A percentile compares a stretch with the other conserved stretches of the same genome.
phyloP scores from a whole-genome alignment of 92 coral and sea anemone genomes.

The Micromussa lordhowensis region DNA sequence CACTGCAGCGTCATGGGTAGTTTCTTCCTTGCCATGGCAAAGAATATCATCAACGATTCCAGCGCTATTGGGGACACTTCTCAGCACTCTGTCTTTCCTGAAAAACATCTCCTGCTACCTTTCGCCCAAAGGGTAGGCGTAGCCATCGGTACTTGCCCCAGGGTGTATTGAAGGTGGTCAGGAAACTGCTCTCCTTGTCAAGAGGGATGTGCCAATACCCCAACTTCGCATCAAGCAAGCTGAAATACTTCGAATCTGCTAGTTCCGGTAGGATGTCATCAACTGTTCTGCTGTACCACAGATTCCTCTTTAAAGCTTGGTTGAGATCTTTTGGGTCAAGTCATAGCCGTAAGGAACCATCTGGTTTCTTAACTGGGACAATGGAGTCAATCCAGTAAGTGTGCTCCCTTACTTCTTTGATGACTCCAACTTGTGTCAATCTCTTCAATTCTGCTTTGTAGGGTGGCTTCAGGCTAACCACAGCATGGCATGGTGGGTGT shows the following conservation, averaged over 20 bases:
- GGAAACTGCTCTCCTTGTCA: constrained; percentile 11
- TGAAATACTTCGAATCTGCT: constrained; percentile 56
- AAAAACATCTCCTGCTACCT: background rate
- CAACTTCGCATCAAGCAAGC: constrained; percentile 53
- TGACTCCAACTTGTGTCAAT: background rate
- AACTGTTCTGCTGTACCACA: constrained; percentile 67
- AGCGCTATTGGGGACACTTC: background rate
- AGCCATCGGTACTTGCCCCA: constrained; percentile 18
- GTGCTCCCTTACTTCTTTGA: constrained; percentile 5
- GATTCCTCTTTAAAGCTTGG: constrained; percentile 57
- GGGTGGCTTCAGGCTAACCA: no score
- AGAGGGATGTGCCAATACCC: constrained; percentile 74
- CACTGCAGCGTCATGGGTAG: constrained; percentile 15
- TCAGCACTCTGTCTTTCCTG: constrained; percentile 10
- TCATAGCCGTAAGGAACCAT: constrained; percentile 43
- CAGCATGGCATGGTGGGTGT: no score
- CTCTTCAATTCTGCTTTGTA: constrained; percentile 15
- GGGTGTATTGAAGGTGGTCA: constrained; percentile 16
- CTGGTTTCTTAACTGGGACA: constrained; percentile 8
- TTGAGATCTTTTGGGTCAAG: constrained; percentile 67
- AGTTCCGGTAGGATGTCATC: constrained; percentile 66
- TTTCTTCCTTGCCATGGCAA: constrained; percentile 16
- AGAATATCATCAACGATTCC: constrained; percentile 27
- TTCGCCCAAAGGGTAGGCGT: constrained; percentile 13
- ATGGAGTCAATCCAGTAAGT: background rate